phyloP scores from a whole-genome alignment of 1,140 invertebrate species.

The Cheumatopsyche charites region DNA sequence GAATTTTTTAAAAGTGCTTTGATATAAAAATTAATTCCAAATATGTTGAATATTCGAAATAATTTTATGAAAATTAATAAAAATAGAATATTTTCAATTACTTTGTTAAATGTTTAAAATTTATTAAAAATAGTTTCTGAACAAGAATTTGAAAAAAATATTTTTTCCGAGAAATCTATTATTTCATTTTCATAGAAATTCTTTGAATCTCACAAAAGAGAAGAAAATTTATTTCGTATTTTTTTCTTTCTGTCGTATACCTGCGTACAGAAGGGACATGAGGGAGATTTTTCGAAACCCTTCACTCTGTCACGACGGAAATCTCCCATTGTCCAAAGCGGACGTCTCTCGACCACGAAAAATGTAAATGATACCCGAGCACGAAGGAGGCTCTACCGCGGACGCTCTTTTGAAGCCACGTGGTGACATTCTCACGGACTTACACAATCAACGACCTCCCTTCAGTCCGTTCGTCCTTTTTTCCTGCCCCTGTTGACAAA shows the following conservation, averaged over 20 bases:
- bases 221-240: background rate
- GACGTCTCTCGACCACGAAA: background rate
- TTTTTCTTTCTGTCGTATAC: no score
- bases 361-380: slow-evolving; percentile 28
- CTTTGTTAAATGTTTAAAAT: no score
- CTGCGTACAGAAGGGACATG: background rate
- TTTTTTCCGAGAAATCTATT: no score
- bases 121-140: no score
- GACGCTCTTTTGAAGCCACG: slow-evolving; percentile 43
- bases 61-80: no score
- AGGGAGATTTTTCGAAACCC: slow-evolving; percentile 7
- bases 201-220: no score
- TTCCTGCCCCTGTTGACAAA: slow-evolving; percentile 43
- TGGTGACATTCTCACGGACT: slow-evolving; percentile 46
- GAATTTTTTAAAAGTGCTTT: no score
- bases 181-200: no score
- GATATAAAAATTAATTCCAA: no score
- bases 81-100: no score
- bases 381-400: slow-evolving; percentile 19
- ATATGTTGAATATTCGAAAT: no score
- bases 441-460: slow-evolving; percentile 45
- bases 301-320: slow-evolving; percentile 8
- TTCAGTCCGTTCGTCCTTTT: slow-evolving; percentile 38
- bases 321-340: slow-evolving; percentile 12
- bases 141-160: no score